Evolutionary conservation across 2,797 vertebrate genomes (phyloP).

Genomic region (Karalla daura): DNA sequence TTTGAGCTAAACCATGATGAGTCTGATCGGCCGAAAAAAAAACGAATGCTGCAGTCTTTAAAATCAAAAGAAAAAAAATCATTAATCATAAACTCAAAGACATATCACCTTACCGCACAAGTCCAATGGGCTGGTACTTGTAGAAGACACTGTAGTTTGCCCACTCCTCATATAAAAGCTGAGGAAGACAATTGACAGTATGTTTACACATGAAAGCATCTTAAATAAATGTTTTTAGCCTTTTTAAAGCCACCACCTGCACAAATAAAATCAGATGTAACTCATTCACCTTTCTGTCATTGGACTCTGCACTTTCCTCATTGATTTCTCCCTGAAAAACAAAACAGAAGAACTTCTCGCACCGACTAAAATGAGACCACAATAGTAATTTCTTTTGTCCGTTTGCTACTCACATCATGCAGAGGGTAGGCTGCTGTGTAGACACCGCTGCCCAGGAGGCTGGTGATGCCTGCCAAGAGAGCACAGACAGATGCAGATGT

Average conservation of each 20-base stretch:
- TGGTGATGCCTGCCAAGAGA: constrained; percentile 90
- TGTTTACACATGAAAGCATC: not conserved
- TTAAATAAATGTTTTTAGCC: not conserved
- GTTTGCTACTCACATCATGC: constrained; percentile 90
- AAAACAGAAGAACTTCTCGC: not conserved
- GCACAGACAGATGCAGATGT: too few species aligned
- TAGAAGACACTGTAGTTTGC: constrained; percentile 96
- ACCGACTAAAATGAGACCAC: not conserved
- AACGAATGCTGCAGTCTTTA: too few species aligned
- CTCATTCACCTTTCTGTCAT: constrained; percentile 93
- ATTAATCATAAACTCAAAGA: not conserved
- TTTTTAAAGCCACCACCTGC: too few species aligned
- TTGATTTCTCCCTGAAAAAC: constrained; percentile 89
- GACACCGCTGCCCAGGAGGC: constrained; percentile 92
- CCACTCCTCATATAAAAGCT: constrained; percentile 96
- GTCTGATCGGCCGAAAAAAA: too few species aligned
- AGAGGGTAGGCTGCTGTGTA: constrained; percentile 95
- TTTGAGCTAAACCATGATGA: too few species aligned
- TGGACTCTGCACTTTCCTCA: constrained; percentile 88
- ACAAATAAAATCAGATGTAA: not conserved
- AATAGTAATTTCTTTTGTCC: not conserved
- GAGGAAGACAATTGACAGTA: constrained; percentile 36
- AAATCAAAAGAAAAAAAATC: too few species aligned
- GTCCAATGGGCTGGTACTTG: constrained; percentile 95
- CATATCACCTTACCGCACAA: constrained; percentile 88